Base-by-base conservation (phyloP, 2,888 invertebrate species). In the Pammene fasciana region DNA sequence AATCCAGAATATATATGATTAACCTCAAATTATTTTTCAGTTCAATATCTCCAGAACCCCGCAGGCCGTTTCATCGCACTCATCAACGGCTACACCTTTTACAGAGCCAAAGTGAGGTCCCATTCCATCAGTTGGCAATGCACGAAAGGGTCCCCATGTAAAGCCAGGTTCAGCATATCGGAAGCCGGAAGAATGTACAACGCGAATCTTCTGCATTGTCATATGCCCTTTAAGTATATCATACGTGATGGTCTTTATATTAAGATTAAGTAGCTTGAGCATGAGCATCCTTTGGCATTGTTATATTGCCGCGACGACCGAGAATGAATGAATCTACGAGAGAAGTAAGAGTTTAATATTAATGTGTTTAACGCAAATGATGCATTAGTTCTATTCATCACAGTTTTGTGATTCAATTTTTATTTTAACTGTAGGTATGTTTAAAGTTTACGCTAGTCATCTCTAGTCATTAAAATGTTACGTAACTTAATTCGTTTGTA, bases 1-100 rank as follows among this genome's bases (percentile, higher is more conserved):
- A 26, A 26, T 26, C 26, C 26, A 4, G 4, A 26, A 26, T 26
- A 26, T 26, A 26, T 26, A 26, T 3, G 6, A 38, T 9, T 60
- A 8, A 14, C 10, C 0, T 14, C 6, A n/a, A 10, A 14, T 16
- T 13, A 48, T 9, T n/a, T 48, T 45, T 65, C 57, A 70, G 70
- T 70, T 13, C 34, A 34, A 9, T 70, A 55, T 48, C 16, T 66
- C n/a, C n/a, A 46, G 18, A 70, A 66, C 54, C 45, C 34, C 36
- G 45, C 59, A 18, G 43, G 16, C 34, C 52, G 34, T 7, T 43
- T 43, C 13, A 57, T 67, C 26, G 52, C 60, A 6, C 52, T 67
- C 8, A 66, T 82, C 0, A 73, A 82, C n/a, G 79, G 78, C 0
- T 84, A 76, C 65, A 80, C 80, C 0, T 85, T 81, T 68, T 81